phyloP scores from a whole-genome alignment of 1,140 invertebrate genomes.

The Orussus abietinus region DNA sequence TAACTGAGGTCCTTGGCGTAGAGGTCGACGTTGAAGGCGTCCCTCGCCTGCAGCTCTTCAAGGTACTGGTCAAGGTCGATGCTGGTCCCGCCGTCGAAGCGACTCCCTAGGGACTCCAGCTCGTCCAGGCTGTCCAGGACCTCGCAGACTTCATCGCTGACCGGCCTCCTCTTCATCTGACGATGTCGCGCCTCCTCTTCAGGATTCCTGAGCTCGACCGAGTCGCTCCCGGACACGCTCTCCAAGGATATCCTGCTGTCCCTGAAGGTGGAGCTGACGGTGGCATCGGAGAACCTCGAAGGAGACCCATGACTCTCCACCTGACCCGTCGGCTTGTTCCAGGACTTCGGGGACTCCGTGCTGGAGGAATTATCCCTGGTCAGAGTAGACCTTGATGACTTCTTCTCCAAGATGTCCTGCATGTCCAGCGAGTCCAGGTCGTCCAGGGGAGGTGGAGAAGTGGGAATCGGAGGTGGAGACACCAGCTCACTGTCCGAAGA shows the following conservation, averaged over 20 bases:
- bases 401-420: conserved; percentile 37
- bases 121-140: conserved; percentile 53
- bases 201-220: conserved; percentile 55
- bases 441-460: conserved; percentile 67
- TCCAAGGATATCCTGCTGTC: conserved; percentile 41
- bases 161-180: conserved; percentile 65
- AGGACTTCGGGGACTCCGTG: conserved; percentile 31
- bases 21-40: conserved; percentile 45
- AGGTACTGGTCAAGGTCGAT: conserved; percentile 66
- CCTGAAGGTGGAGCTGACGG: conserved; percentile 36
- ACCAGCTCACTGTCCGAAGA: conserved; percentile 80
- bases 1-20: conserved; percentile 45
- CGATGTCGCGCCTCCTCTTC: conserved; percentile 56
- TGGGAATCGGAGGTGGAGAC: conserved; percentile 77
- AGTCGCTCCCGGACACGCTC: conserved; percentile 41
- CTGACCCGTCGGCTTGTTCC: conserved; percentile 37
- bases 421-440: conserved; percentile 57
- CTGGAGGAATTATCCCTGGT: conserved; percentile 21
- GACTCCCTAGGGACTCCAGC: conserved; percentile 59
- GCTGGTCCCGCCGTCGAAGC: conserved; percentile 58
- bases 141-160: conserved; percentile 61
- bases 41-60: conserved; percentile 58
- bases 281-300: conserved; percentile 35
- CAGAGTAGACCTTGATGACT: conserved; percentile 26
- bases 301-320: conserved; percentile 31